phyloP scores from a whole-genome alignment of 2,113 vertebrate genomes.

The Dendrocopos noguchii region DNA sequence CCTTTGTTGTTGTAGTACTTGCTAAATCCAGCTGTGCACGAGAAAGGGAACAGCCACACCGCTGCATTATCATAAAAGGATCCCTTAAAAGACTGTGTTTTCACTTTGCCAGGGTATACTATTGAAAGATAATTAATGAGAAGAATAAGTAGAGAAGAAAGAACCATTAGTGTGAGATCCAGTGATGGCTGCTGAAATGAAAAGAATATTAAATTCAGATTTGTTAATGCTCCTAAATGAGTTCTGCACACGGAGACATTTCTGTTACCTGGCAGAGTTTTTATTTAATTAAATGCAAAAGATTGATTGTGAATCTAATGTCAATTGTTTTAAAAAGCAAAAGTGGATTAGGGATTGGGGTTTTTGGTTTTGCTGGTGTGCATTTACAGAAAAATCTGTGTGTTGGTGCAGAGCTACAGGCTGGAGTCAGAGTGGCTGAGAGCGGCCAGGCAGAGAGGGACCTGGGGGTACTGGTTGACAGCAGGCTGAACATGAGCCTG shows the following conservation, averaged over 20 bases:
- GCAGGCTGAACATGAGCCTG: too few species aligned
- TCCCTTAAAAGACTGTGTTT: not conserved
- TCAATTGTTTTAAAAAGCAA: slow-evolving; percentile 24
- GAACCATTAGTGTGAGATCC: slow-evolving; percentile 55
- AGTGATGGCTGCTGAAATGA: slow-evolving; percentile 42
- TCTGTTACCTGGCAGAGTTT: slow-evolving; percentile 25
- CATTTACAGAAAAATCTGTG: not conserved
- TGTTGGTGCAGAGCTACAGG: not conserved
- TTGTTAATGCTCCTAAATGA: slow-evolving; percentile 63
- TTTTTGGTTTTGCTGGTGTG: not conserved
- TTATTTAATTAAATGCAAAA: slow-evolving; percentile 60
- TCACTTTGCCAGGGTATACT: not conserved
- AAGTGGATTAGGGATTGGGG: slow-evolving; percentile 6
- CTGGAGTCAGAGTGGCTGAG: too few species aligned
- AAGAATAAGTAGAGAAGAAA: slow-evolving; percentile 52
- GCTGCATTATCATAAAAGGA: not conserved
- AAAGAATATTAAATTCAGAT: slow-evolving; percentile 61
- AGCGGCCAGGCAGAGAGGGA: too few species aligned
- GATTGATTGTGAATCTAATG: slow-evolving; percentile 48
- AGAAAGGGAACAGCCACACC: not conserved
- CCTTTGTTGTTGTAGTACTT: not conserved
- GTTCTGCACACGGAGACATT: not conserved
- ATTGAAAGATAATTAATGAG: slow-evolving; percentile 58
- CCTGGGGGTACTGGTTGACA: too few species aligned
- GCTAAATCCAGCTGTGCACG: not conserved